phyloP scores from a whole-genome alignment of 2,797 vertebrate genomes.

The Centropyge bicolor region DNA sequence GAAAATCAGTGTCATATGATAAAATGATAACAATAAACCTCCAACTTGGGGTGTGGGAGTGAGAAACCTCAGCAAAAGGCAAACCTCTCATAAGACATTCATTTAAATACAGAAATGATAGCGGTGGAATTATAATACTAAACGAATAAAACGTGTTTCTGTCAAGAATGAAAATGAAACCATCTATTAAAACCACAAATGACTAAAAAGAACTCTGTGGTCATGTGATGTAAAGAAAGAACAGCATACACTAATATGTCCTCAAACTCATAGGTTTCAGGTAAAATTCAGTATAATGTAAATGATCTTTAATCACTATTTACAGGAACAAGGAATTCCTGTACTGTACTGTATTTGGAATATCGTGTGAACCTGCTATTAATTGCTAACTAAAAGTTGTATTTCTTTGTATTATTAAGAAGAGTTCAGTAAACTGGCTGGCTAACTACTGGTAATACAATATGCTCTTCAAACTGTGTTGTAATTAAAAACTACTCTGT shows the following conservation, averaged over 20 bases:
- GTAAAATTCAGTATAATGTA: too few species aligned
- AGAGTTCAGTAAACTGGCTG: background rate
- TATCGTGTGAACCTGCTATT: background rate
- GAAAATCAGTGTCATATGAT: background rate
- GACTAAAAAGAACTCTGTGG: background rate
- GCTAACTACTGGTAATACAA: background rate
- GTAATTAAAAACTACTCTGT: slow-evolving; percentile 9
- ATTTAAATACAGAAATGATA: too few species aligned
- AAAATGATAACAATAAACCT: background rate
- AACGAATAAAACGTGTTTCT: background rate
- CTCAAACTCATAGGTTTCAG: too few species aligned
- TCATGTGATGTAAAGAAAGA: too few species aligned
- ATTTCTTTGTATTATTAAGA: background rate
- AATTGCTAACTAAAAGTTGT: background rate
- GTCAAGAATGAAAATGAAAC: too few species aligned
- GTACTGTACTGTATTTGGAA: background rate
- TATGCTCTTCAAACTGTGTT: background rate
- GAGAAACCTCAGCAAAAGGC: background rate
- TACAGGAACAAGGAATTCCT: too few species aligned
- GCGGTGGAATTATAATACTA: background rate
- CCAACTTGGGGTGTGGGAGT: background rate
- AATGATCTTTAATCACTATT: too few species aligned
- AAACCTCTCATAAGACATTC: too few species aligned
- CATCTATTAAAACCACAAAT: background rate
- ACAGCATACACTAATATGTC: too few species aligned